Evolutionary conservation across 2,113 vertebrate genomes (phyloP).

Genomic region (Nestor notabilis): DNA sequence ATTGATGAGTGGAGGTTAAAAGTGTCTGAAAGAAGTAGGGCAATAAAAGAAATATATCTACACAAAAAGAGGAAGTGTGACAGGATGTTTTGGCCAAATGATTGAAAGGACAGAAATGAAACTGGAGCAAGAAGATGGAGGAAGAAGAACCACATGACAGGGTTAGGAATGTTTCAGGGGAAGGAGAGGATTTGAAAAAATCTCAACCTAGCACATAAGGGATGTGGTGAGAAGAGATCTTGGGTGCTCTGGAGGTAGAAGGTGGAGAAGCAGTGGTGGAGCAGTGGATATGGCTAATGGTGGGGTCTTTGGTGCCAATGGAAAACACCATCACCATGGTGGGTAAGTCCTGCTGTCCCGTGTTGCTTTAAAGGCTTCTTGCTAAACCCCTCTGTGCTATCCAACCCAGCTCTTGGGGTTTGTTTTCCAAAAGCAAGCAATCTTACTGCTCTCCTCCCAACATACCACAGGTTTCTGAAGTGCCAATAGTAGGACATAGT

Average conservation of each 20-base stretch:
- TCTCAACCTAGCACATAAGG: neutral
- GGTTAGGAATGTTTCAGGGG: neutral
- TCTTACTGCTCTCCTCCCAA: neutral
- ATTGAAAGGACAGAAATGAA: neutral
- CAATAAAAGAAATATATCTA: fast-evolving
- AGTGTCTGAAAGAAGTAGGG: neutral
- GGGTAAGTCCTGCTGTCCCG: neutral
- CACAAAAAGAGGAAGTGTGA: fast-evolving
- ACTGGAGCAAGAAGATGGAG: neutral
- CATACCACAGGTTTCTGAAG: neutral
- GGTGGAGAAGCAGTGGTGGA: neutral
- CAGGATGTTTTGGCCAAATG: neutral
- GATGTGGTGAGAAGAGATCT: neutral
- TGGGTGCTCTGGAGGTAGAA: too few relatives aligned
- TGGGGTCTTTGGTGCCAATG: neutral
- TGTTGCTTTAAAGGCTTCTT: neutral
- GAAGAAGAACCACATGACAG: too few relatives aligned
- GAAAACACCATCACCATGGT: neutral
- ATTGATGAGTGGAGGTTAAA: neutral
- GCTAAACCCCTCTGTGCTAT: neutral
- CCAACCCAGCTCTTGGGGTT: neutral
- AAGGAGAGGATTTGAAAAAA: neutral
- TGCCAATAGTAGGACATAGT: neutral
- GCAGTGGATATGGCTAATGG: neutral
- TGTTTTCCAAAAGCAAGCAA: neutral